These are phyloP conservation scores for Ormyrus labotus DNA, from an alignment of 2,888 invertebrate genomes.

Conservation along the genomic window DNA sequence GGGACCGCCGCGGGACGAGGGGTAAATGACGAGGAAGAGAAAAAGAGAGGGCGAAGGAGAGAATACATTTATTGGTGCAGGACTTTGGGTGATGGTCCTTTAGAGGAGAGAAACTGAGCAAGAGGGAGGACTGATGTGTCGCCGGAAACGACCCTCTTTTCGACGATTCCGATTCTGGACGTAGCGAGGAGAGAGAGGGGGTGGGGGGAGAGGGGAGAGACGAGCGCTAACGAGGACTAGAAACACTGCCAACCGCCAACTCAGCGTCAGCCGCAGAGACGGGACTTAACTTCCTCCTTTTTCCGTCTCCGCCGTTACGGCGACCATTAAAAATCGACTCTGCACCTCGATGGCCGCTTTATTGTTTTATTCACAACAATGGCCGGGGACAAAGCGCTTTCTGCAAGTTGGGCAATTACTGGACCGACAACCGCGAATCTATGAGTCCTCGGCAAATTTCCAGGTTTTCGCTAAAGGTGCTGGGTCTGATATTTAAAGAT, in stretches of 20 bases:
- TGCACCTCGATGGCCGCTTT: slow-evolving; percentile 29
- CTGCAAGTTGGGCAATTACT: neutral
- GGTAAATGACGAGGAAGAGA: slow-evolving; percentile 44
- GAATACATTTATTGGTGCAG: neutral
- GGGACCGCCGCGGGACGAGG: neutral
- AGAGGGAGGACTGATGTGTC: slow-evolving; percentile 42
- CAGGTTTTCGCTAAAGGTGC: too few species aligned
- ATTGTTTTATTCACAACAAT: slow-evolving; percentile 44
- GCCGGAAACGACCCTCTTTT: slow-evolving; percentile 54
- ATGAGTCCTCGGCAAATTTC: too few species aligned
- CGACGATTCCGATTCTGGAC: slow-evolving; percentile 51
- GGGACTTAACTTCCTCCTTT: slow-evolving; percentile 45
- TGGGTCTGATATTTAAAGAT: too few species aligned
- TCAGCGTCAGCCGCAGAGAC: slow-evolving; percentile 68
- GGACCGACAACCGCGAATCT: neutral
- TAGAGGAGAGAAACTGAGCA: neutral
- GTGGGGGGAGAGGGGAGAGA: slow-evolving; percentile 58
- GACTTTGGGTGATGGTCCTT: too few species aligned
- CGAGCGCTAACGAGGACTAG: slow-evolving; percentile 67
- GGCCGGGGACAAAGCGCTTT: neutral
- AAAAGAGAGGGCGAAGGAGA: neutral
- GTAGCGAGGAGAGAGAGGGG: neutral
- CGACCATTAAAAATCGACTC: slow-evolving; percentile 44
- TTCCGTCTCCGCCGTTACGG: slow-evolving; percentile 27
- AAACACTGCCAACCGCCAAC: slow-evolving; percentile 64